These are phyloP conservation scores for Lacanobia oleracea DNA, from an alignment of 2,888 invertebrate species.

Conservation along the genomic window DNA sequence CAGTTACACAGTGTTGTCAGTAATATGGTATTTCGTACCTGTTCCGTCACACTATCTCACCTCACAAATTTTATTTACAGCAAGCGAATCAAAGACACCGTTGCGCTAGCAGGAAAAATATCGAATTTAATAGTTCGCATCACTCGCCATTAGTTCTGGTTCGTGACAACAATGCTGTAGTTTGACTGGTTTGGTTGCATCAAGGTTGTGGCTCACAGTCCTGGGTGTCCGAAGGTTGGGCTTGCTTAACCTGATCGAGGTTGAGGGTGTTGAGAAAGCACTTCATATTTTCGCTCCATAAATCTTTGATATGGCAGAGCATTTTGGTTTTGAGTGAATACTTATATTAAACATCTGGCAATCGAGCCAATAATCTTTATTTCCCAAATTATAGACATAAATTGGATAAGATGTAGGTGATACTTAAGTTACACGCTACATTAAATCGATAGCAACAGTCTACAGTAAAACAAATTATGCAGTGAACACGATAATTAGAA, in stretches of 20 bases:
- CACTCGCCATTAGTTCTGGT: constrained; percentile 19
- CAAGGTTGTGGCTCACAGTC: constrained; percentile 34
- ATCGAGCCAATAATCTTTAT: not conserved
- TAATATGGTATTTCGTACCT: constrained; percentile 20
- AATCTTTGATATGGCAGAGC: constrained; percentile 1
- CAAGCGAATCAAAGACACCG: not conserved
- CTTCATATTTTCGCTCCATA: constrained; percentile 16
- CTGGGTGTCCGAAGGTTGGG: constrained; percentile 45
- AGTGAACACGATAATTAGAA: constrained; percentile 35
- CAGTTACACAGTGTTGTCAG: not conserved
- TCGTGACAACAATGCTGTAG: constrained; percentile 45
- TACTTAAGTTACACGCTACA: not conserved
- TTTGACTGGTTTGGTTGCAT: constrained; percentile 7
- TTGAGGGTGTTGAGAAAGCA: constrained; percentile 28
- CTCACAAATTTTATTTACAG: not conserved
- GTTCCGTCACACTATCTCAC: constrained; percentile 13
- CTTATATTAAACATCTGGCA: not conserved
- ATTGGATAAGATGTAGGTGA: not conserved
- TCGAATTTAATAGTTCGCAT: constrained; percentile 22
- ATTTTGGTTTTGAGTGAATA: not conserved
- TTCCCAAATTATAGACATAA: not conserved
- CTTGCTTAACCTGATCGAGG: constrained; percentile 32
- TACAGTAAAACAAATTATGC: constrained; percentile 5
- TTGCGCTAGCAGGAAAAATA: constrained; percentile 46
- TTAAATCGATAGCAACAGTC: constrained; percentile 4